Conservation (phyloP, 2,888 invertebrate species). For the Orthosia gracilis region DNA sequence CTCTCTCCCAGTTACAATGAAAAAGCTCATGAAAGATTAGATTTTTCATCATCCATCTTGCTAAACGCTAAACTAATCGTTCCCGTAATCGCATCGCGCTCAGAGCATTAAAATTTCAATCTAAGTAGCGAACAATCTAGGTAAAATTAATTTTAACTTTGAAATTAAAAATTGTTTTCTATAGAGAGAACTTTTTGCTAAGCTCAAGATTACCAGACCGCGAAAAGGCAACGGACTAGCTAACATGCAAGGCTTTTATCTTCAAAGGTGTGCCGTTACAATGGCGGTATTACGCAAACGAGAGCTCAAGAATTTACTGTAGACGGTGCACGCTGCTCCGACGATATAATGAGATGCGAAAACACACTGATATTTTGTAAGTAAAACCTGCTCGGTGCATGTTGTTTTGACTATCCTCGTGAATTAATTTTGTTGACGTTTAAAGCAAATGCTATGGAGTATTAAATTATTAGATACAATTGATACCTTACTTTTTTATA, state of each 20-base stretch:
- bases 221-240: conserved; percentile 76
- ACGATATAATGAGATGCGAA: conserved; percentile 83
- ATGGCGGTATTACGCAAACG: conserved; percentile 82
- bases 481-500: no score
- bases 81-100: conserved; percentile 31
- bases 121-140: conserved; percentile 37
- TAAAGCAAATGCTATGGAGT: conserved; percentile 13
- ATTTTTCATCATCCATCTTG: conserved; percentile 20
- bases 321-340: conserved; percentile 70
- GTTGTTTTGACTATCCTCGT: conserved; percentile 38
- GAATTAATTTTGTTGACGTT: conserved; percentile 34
- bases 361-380: conserved; percentile 73
- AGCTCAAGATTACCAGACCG: conserved; percentile 75
- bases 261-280: conserved; percentile 84
- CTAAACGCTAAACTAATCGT: conserved; percentile 32
- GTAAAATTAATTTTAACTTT: conserved; percentile 62
- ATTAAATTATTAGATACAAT: no score
- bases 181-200: conserved; percentile 51
- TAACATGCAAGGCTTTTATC: conserved; percentile 80
- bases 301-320: conserved; percentile 81
- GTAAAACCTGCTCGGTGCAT: conserved; percentile 65
- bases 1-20: no score
- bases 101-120: conserved; percentile 45
- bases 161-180: conserved; percentile 61
- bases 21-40: neutral